Evolutionary conservation across 2,113 vertebrate species (phyloP), one percentile per base, ranked within the genome.

Genomic region (Anas platyrhynchos): DNA sequence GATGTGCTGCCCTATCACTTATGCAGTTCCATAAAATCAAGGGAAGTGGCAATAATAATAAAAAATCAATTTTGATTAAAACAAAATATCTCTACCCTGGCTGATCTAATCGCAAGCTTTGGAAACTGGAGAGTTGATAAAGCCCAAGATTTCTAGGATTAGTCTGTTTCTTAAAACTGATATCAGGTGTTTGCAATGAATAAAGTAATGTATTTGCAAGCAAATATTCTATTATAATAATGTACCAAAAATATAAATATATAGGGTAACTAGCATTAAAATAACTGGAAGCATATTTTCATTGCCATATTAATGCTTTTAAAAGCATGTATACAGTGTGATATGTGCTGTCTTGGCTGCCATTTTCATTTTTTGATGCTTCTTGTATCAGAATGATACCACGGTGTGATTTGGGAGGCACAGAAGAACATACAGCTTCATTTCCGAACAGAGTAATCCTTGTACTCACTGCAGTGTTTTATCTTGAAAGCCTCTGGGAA

Each of bases 11-110:
- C 59, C 36, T 36, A 17, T 79, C 62, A 29, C 18, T 6, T 26
- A 16, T 15, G 38, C 2, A 1, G 55, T 44, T 77, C 83, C 89
- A 67, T 65, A 83, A 83, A 84, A 88, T 56, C 41, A 78, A 43
- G 56, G 81, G 67, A 95, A 88, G 71, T 90, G 71, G 52, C 71
- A 66, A 59, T 78, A 82, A 62, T 69, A 89, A 74, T 85, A 75
- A 87, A 96, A 90, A 88, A 83, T 80, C 86, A 77, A 56, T 96
- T 96, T 92, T 85, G 74, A 88, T 94, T 91, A 88, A 89, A 94
- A 77, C 36, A 86, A 72, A 84, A 66, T 22, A 85, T 18, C 66
- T 76, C 26, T 36, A 62, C 31, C 9, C 62, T 38, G 50, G 50
- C 69, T 68, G 80, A 69, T 74, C 16, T 83, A 52, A 83, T 58